A percentile compares a stretch with the other conserved stretches of the same genome.
Conservation (phyloP, 2,888 invertebrate genomes). For the Cheilosia soror region DNA sequence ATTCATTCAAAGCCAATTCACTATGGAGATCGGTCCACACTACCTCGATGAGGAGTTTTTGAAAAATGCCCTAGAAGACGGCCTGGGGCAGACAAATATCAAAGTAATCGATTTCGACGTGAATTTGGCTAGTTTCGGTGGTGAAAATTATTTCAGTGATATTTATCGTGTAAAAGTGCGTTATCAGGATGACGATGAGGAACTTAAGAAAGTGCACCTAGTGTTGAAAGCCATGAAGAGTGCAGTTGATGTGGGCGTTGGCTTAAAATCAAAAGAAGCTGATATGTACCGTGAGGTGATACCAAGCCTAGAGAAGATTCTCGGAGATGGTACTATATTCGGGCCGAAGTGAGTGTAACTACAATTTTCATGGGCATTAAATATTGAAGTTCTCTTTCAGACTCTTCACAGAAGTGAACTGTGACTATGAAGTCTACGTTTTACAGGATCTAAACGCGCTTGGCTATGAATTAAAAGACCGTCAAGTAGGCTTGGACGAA, state of each 20-base stretch:
- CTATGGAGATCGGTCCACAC: conserved; percentile 25
- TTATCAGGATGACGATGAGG: conserved; percentile 56
- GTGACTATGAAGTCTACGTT: conserved; percentile 42
- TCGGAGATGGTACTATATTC: conserved; percentile 14
- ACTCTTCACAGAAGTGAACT: conserved; percentile 14
- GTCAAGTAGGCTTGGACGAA: conserved; percentile 84
- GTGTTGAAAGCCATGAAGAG: conserved; percentile 42
- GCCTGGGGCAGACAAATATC: conserved; percentile 19
- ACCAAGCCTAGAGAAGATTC: conserved; percentile 21
- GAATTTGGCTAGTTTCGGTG: conserved; percentile 70
- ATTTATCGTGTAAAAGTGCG: conserved; percentile 79
- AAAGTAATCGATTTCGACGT: conserved; percentile 15
- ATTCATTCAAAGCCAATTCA: background rate
- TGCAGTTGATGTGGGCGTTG: conserved; percentile 6
- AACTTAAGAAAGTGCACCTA: conserved; percentile 13
- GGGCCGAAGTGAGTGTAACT: conserved; percentile 32
- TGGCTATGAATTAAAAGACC: conserved; percentile 83
- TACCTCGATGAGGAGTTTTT: conserved; percentile 40
- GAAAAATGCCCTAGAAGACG: conserved; percentile 11
- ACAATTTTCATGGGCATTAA: background rate
- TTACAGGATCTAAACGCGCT: conserved; percentile 77
- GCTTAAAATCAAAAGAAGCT: conserved; percentile 34
- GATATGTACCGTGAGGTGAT: conserved; percentile 25
- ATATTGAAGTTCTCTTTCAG: conserved; percentile 54
- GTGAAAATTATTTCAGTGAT: conserved; percentile 81